A percentile compares a stretch with the other conserved stretches of the same genome.
Conservation (phyloP, 2,888 invertebrate genomes). For the Limnephilus auricula region DNA sequence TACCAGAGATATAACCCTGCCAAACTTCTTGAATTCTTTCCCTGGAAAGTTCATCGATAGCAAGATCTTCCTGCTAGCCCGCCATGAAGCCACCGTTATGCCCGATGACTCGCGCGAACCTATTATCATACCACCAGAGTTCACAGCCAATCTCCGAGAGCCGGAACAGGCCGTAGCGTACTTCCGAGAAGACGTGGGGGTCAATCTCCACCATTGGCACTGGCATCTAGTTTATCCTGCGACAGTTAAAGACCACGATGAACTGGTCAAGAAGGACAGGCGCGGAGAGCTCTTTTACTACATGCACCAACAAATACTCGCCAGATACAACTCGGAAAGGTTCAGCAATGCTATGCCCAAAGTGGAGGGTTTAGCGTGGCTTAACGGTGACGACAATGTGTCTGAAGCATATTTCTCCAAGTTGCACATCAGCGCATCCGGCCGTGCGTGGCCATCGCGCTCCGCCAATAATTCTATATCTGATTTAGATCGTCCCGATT, state of each 20-base stretch:
- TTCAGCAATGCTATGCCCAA: conserved; percentile 68
- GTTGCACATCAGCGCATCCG: conserved; percentile 67
- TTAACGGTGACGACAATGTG: conserved; percentile 48
- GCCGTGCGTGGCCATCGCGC: conserved; percentile 66
- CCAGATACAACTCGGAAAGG: conserved; percentile 70
- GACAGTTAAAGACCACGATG: conserved; percentile 61
- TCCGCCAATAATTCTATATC: too few species aligned
- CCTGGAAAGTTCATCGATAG: conserved; percentile 77
- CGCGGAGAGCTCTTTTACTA: conserved; percentile 72
- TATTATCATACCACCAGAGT: conserved; percentile 69
- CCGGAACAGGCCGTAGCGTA: conserved; percentile 68
- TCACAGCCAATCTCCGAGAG: conserved; percentile 70
- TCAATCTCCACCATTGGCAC: conserved; percentile 78
- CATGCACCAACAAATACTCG: conserved; percentile 71
- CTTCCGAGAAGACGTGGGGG: conserved; percentile 72
- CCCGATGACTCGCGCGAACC: conserved; percentile 66
- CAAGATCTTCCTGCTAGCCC: conserved; percentile 71
- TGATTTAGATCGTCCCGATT: too few species aligned
- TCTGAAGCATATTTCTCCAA: conserved; percentile 70
- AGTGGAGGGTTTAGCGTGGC: conserved; percentile 41
- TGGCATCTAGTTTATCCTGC: conserved; percentile 75
- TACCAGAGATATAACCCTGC: conserved; percentile 74
- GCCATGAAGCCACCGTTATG: conserved; percentile 72
- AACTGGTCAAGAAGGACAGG: conserved; percentile 69
- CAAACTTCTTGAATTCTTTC: conserved; percentile 76